Base-by-base conservation (phyloP, 2,888 invertebrate species). In the Carabus problematicus region DNA sequence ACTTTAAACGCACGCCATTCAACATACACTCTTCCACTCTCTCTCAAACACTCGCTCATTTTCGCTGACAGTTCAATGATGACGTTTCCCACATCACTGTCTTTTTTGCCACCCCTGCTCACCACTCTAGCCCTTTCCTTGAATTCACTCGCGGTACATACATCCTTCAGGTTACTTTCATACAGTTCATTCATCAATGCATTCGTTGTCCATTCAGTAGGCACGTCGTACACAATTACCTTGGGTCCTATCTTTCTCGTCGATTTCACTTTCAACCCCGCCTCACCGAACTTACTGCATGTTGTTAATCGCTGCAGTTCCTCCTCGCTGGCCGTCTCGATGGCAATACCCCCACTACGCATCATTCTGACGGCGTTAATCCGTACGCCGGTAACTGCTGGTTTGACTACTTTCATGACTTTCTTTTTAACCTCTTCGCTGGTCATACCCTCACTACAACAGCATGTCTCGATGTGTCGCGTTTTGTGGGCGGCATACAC, bases 81-180 rank as follows among this genome's bases (percentile, higher is more conserved):
- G 2, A 43, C n/a, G 7, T 43, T 43, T 3, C 7, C 43, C 1
- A 43, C 43, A 0, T 43, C 7, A 3, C 3, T 7, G 3, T 40
- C 40, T 14, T 16, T 29, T n/a, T 29, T 19, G n/a, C 18, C 55
- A n/a, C 8, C 18, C n/a, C n/a, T n/a, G n/a, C n/a, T n/a, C n/a
- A n/a, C n/a, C n/a, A n/a, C n/a, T n/a, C n/a, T n/a, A n/a, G 19
- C 55, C 19, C 55, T 16, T 7, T 55, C 55, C 7, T 55, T 16
- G 7, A 55, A 55, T 19, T 55, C 55, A 18, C 8, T 55, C 55
- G 16, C 55, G 19, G 2, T 16, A 14, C 16, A 16, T 19, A 55
- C 55, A 0, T 19, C 19, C 9, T 0, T 12, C 8, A 16, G 29
- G n/a, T 55, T 55, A 4, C 18, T 55, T 2, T 1, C 18, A 55